Evolutionary conservation across 92 coral and sea anemone species (phyloP), one percentile per base, ranked within the genome.

Genomic region (Isaurus tuberculatus): DNA sequence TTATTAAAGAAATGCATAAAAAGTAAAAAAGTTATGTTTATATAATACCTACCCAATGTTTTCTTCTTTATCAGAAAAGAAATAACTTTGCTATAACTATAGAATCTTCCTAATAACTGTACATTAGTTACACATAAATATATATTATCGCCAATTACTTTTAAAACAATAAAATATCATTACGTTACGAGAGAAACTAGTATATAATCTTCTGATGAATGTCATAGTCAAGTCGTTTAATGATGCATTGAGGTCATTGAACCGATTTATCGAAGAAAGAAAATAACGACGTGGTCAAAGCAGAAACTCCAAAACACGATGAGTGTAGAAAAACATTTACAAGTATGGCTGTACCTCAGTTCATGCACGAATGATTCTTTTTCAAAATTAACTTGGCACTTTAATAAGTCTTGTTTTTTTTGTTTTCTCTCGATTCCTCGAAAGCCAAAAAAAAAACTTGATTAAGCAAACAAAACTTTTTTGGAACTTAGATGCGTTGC

Each of bases 211-310:
- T 23, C 19, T 11, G 4, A 43, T 72, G 36, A 43, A 25, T 63
- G 43, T 44, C 17, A n/a, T 14, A 60, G 20, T 48, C 20, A 36
- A 9, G 27, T 10, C 55, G 82, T 58, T 77, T 77, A 57, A 33
- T 25, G 70, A 58, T 14, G 82, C 23, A 27, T 10, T 13, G 5
- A 77, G 36, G 2, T 67, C 70, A 58, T 17, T 60, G 82, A 77
- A 77, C 70, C 82, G 82, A 77, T 2, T 58, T 65, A 60, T 23
- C 15, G 14, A 60, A 7, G 37, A 34, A 77, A 11, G 6, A 77
- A 77, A 60, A 34, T 77, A 57, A 29, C 51, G 51, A 77, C 82
- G 82, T 77, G 70, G 42, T 77, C 70, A 58, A 63, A 33, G 19
- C 19, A 57, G 30, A 75, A 75, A 57, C 70, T 20, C 11, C 34